Base-by-base conservation (phyloP, 64 coral and sea anemone genomes). In the Montipora capricornis region DNA sequence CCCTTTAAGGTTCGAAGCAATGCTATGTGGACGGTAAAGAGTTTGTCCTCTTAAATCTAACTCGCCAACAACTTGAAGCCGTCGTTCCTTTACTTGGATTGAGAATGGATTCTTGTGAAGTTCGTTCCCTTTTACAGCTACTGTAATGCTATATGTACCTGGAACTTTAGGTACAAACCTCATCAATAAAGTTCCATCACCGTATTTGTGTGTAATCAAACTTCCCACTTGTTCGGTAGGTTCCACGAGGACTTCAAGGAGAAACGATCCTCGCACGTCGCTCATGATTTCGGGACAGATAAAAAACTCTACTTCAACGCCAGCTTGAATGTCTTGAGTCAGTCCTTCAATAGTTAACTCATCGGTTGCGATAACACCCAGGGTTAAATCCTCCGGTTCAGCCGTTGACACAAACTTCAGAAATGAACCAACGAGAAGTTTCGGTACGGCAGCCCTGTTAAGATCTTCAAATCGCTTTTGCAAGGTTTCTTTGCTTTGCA, bases 1-100 rank as follows among this genome's bases (percentile, higher is more conserved):
- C 58, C 81, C 81, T 60, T 92, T 29, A 24, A 8, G 86, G 74
- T 74, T 92, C 52, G 86, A 73, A 77, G 81, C 90, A 70, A 92
- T 52, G 4, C 90, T 81, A 12, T 45, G 1, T 9, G 73, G 73
- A 22, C 49, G 11, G 20, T 80, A 14, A 26, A 55, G 51, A 10
- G 51, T 80, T 60, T 58, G 16, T 12, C 51, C 52, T 58, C 58
- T 55, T 26, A 24, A 80, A 59, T 80, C 78, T 1, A 80, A 80
- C 11, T 59, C 78, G 2, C 51, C 78, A 51, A 80, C 8, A 37
- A 80, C 50, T 26, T 80, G 20, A 80, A 80, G 52, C 51, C n/a
- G 78, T 80, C 52, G 50, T 59, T 80, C 20, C 51, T 80, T 55
- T 19, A 80, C 78, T 20, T 80, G 22, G 51, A 80, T 19, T 57